Evolutionary conservation across 2,797 vertebrate genomes (phyloP).

Genomic region (Trachops cirrhosus): DNA sequence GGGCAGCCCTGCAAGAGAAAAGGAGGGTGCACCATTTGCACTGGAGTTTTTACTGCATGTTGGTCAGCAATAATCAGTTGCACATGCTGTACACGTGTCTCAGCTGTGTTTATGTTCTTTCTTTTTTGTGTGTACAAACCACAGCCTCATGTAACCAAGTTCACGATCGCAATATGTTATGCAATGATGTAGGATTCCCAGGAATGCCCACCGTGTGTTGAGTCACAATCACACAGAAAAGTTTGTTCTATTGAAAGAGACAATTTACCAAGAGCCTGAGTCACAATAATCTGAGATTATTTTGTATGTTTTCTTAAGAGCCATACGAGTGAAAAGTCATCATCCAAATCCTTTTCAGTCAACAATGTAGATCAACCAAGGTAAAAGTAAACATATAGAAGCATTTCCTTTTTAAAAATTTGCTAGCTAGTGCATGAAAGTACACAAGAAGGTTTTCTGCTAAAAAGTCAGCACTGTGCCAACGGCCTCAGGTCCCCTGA

Average conservation of each 20-base stretch:
- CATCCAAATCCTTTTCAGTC: background rate
- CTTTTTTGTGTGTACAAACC: conserved; percentile 63
- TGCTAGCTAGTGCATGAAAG: background rate
- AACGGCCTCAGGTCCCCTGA: background rate
- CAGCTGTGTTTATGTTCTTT: conserved; percentile 75
- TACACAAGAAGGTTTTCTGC: background rate
- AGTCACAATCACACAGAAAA: conserved; percentile 58
- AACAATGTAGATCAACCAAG: background rate
- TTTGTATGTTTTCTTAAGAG: conserved; percentile 28
- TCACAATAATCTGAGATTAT: conserved; percentile 51
- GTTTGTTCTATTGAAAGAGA: conserved; percentile 50
- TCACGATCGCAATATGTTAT: conserved; percentile 44
- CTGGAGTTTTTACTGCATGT: background rate
- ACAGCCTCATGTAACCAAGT: conserved; percentile 68
- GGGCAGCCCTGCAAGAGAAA: conserved; percentile 90
- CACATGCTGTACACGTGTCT: conserved; percentile 68
- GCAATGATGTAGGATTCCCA: conserved; percentile 57
- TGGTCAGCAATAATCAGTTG: conserved; percentile 74
- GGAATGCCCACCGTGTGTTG: background rate
- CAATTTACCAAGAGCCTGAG: conserved; percentile 46
- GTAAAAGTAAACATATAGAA: background rate
- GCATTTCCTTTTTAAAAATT: background rate
- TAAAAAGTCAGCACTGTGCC: background rate
- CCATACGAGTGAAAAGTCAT: background rate
- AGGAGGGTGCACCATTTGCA: conserved; percentile 67